These are phyloP conservation scores for Pituophis catenifer DNA, from an alignment of 2,113 vertebrate species.

Conservation along the genomic window DNA sequence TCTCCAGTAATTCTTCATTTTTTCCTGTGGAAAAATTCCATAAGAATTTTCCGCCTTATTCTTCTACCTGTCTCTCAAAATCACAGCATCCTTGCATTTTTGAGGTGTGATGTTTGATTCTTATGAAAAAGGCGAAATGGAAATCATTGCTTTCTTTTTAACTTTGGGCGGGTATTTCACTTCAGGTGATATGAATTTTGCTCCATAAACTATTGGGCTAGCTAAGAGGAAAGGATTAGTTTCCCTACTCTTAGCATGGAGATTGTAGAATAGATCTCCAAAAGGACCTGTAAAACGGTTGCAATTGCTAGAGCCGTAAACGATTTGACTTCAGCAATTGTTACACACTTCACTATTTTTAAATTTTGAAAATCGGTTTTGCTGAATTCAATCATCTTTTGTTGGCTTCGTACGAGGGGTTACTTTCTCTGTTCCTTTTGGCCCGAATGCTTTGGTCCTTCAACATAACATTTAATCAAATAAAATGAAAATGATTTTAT, in stretches of 20 bases:
- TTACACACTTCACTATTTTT: neutral
- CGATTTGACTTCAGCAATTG: too few relatives aligned
- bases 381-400: neutral
- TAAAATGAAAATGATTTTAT: neutral
- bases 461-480: neutral
- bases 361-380: neutral
- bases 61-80: neutral
- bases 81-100: neutral
- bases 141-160: neutral
- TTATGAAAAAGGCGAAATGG: neutral
- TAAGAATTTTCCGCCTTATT: neutral
- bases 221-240: neutral
- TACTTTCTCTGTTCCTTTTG: neutral
- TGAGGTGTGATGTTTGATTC: neutral
- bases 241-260: neutral
- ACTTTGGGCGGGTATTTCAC: neutral
- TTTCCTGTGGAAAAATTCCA: neutral
- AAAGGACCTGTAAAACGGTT: neutral
- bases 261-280: neutral
- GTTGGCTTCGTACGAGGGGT: neutral
- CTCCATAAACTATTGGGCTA: neutral
- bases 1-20: neutral
- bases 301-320: neutral
- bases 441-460: neutral
- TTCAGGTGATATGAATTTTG: neutral